Conservation (phyloP, 2,888 invertebrate species). For the Andrena hattorfiana region DNA sequence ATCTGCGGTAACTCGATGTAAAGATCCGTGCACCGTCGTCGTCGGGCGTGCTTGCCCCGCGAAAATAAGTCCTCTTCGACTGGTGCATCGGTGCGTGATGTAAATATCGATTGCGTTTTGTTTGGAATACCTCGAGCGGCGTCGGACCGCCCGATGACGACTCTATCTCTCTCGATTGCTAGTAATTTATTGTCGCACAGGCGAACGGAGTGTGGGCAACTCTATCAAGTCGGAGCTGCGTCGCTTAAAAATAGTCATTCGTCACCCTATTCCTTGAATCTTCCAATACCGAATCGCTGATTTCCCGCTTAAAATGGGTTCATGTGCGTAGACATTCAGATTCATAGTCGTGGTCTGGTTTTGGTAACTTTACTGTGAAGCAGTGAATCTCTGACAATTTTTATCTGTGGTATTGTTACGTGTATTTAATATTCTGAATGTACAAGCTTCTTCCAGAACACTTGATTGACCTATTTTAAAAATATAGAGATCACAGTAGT, state of each 20-base stretch:
- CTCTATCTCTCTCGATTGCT: constrained; percentile 6
- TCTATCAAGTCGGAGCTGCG: neutral
- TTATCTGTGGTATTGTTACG: no score
- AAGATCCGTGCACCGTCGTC: constrained; percentile 32
- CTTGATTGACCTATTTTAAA: no score
- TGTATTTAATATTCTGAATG: no score
- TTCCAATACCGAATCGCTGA: no score
- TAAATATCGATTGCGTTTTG: constrained; percentile 44
- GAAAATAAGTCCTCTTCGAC: constrained; percentile 10
- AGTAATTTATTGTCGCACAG: neutral
- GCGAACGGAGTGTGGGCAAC: neutral
- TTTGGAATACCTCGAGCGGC: neutral
- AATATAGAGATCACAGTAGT: no score
- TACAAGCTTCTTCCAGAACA: no score
- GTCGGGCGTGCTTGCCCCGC: constrained; percentile 5
- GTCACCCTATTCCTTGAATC: no score
- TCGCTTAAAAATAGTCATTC: neutral
- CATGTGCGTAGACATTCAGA: no score
- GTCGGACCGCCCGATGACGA: neutral
- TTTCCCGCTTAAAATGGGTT: no score
- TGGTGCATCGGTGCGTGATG: constrained; percentile 10
- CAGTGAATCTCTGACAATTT: no score
- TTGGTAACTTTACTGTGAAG: no score
- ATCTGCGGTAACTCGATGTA: constrained; percentile 56
- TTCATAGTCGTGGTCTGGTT: no score